Conservation (phyloP, 2,797 vertebrate species). For the Serranus cabrilla region DNA sequence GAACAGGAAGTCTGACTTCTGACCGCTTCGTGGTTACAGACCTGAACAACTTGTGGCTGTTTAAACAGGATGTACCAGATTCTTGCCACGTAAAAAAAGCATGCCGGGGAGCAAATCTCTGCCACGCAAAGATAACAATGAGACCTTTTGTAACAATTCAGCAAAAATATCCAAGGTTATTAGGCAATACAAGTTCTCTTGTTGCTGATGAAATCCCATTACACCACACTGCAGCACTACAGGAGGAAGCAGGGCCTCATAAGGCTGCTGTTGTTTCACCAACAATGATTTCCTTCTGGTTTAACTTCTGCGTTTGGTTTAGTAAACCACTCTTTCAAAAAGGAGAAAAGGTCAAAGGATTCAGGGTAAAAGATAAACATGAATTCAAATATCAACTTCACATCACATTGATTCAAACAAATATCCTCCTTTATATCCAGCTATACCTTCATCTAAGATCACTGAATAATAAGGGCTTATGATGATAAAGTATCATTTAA, state of each 20-base stretch:
- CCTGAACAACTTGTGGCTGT: not conserved
- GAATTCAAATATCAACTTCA: not conserved
- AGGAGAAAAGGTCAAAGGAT: constrained; percentile 4
- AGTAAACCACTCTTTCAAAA: constrained; percentile 5
- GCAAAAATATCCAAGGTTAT: constrained; percentile 24
- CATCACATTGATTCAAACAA: not conserved
- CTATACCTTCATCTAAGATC: not conserved
- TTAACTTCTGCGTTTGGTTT: constrained; percentile 3
- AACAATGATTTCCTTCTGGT: constrained; percentile 31
- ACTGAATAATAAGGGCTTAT: not conserved
- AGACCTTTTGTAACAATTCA: constrained; percentile 14
- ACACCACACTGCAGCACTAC: constrained; percentile 24
- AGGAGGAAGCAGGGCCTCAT: constrained; percentile 43
- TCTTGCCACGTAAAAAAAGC: constrained; percentile 1
- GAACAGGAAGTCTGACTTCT: constrained; percentile 58
- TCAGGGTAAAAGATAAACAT: not conserved
- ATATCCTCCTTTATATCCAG: not conserved
- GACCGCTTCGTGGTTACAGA: constrained; percentile 11
- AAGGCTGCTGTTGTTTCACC: constrained; percentile 32
- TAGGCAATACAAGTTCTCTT: constrained; percentile 33
- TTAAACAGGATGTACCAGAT: constrained; percentile 45
- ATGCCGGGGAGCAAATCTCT: not conserved
- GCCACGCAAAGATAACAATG: not conserved
- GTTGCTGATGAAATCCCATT: constrained; percentile 53
- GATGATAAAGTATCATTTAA: not conserved